phyloP scores from a whole-genome alignment of 2,888 invertebrate genomes.

The Leptopilina myrica region DNA sequence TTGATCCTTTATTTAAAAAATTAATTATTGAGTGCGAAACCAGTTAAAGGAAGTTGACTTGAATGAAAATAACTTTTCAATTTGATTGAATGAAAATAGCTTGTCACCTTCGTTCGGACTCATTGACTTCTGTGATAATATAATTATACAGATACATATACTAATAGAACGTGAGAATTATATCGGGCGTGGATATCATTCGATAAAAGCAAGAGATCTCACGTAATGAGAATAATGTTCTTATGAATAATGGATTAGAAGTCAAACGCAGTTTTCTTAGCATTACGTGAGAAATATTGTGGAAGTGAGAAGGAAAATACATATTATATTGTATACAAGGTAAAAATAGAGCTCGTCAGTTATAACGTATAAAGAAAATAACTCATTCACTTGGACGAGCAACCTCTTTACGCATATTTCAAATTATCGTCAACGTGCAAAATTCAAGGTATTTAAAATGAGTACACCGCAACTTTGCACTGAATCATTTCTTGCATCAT shows the following conservation, averaged over 20 bases:
- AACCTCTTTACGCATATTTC: slow-evolving; percentile 25
- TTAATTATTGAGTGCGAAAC: too few relatives aligned
- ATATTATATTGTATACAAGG: background rate
- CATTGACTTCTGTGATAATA: background rate
- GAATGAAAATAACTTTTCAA: background rate
- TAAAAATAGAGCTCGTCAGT: background rate
- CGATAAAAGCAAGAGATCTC: slow-evolving; percentile 4
- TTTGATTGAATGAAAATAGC: background rate
- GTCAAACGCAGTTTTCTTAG: slow-evolving; percentile 10
- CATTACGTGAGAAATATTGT: slow-evolving; percentile 29
- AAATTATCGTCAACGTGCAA: slow-evolving; percentile 12
- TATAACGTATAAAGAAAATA: slow-evolving; percentile 22
- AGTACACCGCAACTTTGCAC: slow-evolving; percentile 14
- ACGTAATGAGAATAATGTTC: slow-evolving; percentile 25
- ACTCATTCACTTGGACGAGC: background rate
- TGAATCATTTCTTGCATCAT: slow-evolving; percentile 31
- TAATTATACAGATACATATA: background rate
- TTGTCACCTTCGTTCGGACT: background rate
- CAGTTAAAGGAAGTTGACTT: background rate
- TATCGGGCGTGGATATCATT: background rate
- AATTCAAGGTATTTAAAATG: slow-evolving; percentile 7
- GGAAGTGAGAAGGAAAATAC: slow-evolving; percentile 37
- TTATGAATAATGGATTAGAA: slow-evolving; percentile 31
- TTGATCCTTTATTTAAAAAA: too few relatives aligned
- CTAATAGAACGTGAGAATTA: slow-evolving; percentile 34